These are phyloP conservation scores for Eustalomyia histrio DNA, from an alignment of 2,888 invertebrate species.

Conservation along the genomic window DNA sequence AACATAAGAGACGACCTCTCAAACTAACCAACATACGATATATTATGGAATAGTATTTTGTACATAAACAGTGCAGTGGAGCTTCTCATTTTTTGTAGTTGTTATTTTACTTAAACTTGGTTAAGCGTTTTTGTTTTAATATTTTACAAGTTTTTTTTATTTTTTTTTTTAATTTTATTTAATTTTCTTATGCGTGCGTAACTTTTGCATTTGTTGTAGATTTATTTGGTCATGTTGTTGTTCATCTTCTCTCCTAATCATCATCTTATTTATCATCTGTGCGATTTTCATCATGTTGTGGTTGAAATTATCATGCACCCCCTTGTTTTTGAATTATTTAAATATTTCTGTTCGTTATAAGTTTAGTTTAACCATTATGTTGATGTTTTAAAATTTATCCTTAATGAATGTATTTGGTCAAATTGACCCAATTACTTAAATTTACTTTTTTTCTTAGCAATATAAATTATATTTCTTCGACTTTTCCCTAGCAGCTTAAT, in stretches of 20 bases:
- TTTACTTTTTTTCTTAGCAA: too few relatives aligned
- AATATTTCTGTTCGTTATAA: neutral
- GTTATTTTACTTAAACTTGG: slow-evolving; percentile 36
- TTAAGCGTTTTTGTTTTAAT: slow-evolving; percentile 30
- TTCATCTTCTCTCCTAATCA: slow-evolving; percentile 47
- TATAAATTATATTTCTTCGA: too few relatives aligned
- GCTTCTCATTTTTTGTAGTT: slow-evolving; percentile 12
- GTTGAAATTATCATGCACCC: slow-evolving; percentile 49
- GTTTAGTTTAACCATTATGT: neutral
- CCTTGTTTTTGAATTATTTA: slow-evolving; percentile 29
- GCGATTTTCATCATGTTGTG: slow-evolving; percentile 50
- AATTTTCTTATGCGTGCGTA: slow-evolving; percentile 53
- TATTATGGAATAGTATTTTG: neutral
- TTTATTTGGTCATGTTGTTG: slow-evolving; percentile 43
- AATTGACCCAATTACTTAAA: too few relatives aligned
- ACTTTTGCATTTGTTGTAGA: slow-evolving; percentile 9
- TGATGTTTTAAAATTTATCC: neutral
- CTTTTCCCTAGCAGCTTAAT: too few relatives aligned
- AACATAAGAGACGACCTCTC: slow-evolving; percentile 28
- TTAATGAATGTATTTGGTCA: neutral
- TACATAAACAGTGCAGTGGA: slow-evolving; percentile 25
- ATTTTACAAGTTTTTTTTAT: slow-evolving; percentile 35
- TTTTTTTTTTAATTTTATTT: slow-evolving; percentile 14
- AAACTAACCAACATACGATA: slow-evolving; percentile 7
- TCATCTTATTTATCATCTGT: slow-evolving; percentile 27